Conservation (phyloP, 2,797 vertebrate species). For the Pseudomugil gertrudae region DNA sequence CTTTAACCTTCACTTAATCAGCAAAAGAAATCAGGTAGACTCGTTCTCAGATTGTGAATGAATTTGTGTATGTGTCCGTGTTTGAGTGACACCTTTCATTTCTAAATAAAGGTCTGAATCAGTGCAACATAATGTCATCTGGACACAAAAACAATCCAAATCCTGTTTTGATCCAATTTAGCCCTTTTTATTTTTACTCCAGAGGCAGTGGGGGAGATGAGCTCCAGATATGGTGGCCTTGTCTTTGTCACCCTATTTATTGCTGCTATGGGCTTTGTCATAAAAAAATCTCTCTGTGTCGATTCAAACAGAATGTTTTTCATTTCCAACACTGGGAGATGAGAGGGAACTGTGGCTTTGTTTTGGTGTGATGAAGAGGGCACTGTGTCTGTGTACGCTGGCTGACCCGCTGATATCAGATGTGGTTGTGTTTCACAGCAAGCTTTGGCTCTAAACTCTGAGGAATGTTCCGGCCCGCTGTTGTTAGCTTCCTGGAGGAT, state of each 20-base stretch:
- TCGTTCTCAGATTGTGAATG: constrained; percentile 63
- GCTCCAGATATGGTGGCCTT: constrained; percentile 16
- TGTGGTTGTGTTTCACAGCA: constrained; percentile 33
- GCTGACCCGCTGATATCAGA: constrained; percentile 51
- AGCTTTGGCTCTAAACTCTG: constrained; percentile 25
- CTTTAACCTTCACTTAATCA: constrained; percentile 44
- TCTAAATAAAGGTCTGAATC: constrained; percentile 61
- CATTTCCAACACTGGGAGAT: constrained; percentile 11
- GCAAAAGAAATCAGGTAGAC: constrained; percentile 59
- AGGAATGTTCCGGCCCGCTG: constrained; percentile 1
- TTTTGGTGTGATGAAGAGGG: constrained; percentile 45
- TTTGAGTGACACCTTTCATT: constrained; percentile 52
- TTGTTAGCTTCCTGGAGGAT: constrained; percentile 23
- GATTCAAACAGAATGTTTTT: constrained; percentile 26
- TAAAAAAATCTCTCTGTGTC: constrained; percentile 48
- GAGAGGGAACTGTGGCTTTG: constrained; percentile 42
- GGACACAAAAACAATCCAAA: constrained; percentile 36
- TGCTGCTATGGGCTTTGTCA: constrained; percentile 10
- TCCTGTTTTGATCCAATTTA: constrained; percentile 62
- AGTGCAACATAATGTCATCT: constrained; percentile 48
- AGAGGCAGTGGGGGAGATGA: constrained; percentile 36
- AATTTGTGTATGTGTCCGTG: constrained; percentile 36
- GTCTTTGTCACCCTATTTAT: not conserved
- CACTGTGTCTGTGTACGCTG: constrained; percentile 54
- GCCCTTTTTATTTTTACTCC: constrained; percentile 42